A percentile compares a stretch with the other conserved stretches of the same genome.
phyloP scores from a whole-genome alignment of 2,113 vertebrate genomes.

The Struthidea cinerea region DNA sequence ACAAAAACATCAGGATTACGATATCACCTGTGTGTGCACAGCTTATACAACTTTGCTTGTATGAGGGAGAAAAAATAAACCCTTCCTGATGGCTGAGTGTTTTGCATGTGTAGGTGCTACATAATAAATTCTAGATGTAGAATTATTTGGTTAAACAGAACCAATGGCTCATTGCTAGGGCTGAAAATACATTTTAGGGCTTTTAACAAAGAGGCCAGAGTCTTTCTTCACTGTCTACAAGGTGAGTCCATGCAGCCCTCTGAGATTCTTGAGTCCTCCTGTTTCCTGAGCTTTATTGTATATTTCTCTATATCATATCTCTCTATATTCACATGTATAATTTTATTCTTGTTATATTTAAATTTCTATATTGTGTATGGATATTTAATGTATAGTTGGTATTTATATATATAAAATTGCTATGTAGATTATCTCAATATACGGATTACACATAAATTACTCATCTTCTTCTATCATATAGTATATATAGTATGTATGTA shows the following conservation, averaged over 20 bases:
- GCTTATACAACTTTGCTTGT: neutral
- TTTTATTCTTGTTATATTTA: neutral
- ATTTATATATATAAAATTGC: neutral
- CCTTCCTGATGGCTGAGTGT: neutral
- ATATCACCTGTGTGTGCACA: neutral
- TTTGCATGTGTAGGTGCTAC: neutral
- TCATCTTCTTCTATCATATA: neutral
- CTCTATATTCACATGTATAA: neutral
- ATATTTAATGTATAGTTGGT: neutral
- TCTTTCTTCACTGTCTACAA: neutral
- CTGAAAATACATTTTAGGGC: neutral
- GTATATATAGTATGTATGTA: neutral
- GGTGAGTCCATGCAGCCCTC: neutral
- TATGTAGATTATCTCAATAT: neutral
- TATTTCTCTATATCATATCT: neutral
- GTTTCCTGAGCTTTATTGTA: neutral
- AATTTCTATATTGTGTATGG: neutral
- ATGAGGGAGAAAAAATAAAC: neutral
- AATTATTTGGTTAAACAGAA: neutral
- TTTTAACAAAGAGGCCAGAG: neutral
- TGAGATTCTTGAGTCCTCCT: neutral
- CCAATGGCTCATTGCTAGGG: neutral
- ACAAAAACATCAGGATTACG: accelerated
- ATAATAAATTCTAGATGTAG: neutral
- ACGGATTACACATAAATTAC: neutral